Base-by-base conservation (phyloP, 2,797 vertebrate species). In the Triplophysa yarkandensis region DNA sequence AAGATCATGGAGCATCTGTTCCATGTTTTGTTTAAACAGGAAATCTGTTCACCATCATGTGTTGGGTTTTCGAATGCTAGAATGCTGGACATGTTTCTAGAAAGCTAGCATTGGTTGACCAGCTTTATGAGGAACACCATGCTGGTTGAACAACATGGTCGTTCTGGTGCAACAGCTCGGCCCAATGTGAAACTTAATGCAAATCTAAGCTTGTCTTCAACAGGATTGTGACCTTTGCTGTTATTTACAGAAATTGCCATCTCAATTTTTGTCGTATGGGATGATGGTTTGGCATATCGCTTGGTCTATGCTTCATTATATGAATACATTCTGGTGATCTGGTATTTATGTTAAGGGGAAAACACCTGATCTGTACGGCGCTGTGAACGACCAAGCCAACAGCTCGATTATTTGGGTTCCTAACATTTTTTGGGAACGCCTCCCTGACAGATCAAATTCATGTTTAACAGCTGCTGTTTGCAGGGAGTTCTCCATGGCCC, bases 351-450 rank as follows among this genome's bases (percentile, higher is more conserved):
- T 54, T 17, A 17, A 17, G 54, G 28, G 79, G 61, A 52, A 74
- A 79, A 81, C 73, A 82, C 43, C 13, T 27, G 46, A 44, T 71
- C 30, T 39, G 50, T 17, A 46, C 13, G n/a, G 16, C 10, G 21
- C 10, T 58, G 32, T 27, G 48, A 17, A 48, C 61, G 44, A 28
- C 62, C 52, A 58, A 21, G 21, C 74, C 17, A 39, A 60, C 32
- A 54, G 70, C 70, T 75, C 68, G 48, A 77, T 85, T 77, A 76
- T 82, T 77, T 77, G 52, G 74, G 74, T 79, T 76, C 67, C 74
- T 77, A 76, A 48, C 39, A 71, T 77, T 48, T 66, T 71, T 57
- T 55, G 17, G 28, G 43, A 65, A 71, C 11, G 61, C 57, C 32
- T 80, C 50, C 52, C 39, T 68, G 43, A 52, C 69, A 46, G 27